Conservation (phyloP, 1,140 invertebrate species). For the Drosophila nikananu region DNA sequence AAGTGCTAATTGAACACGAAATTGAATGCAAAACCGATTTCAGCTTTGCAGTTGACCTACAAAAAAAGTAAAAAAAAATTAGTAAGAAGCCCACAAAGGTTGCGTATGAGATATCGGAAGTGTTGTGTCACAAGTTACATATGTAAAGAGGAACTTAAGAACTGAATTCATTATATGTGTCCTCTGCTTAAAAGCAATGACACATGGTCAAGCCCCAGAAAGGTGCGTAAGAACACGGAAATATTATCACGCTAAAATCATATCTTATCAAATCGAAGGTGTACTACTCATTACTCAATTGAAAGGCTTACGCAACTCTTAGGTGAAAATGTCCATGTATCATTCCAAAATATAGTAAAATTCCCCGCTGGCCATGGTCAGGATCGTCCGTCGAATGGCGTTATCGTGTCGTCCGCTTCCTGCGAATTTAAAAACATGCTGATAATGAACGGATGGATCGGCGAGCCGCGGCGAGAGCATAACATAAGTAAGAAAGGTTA, state of each 20-base stretch:
- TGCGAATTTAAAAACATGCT: constrained; percentile 1
- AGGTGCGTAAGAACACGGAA: constrained; percentile 11
- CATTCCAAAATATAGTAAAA: not conserved
- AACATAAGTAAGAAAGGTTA: constrained; percentile 58
- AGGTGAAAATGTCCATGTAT: not conserved
- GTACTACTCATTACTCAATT: constrained; percentile 17
- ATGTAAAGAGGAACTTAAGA: not conserved
- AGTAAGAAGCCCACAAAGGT: constrained; percentile 6
- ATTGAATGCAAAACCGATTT: constrained; percentile 65
- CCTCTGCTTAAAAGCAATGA: constrained; percentile 16
- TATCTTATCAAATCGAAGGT: constrained; percentile 21
- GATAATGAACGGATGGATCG: constrained; percentile 21
- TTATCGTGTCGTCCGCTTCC: constrained; percentile 17
- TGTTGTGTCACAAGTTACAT: not conserved
- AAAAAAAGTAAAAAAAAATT: constrained; percentile 13
- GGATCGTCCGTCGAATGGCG: constrained; percentile 7
- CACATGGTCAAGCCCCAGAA: constrained; percentile 11
- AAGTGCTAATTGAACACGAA: constrained; percentile 69
- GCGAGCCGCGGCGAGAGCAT: constrained; percentile 17
- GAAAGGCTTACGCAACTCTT: constrained; percentile 13
- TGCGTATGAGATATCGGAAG: constrained; percentile 9
- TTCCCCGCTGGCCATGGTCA: constrained; percentile 5
- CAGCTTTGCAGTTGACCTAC: constrained; percentile 35
- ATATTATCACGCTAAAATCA: not conserved
- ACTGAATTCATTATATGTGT: not conserved